Conservation (phyloP, 2,113 vertebrate genomes). For the Micromys minutus region DNA sequence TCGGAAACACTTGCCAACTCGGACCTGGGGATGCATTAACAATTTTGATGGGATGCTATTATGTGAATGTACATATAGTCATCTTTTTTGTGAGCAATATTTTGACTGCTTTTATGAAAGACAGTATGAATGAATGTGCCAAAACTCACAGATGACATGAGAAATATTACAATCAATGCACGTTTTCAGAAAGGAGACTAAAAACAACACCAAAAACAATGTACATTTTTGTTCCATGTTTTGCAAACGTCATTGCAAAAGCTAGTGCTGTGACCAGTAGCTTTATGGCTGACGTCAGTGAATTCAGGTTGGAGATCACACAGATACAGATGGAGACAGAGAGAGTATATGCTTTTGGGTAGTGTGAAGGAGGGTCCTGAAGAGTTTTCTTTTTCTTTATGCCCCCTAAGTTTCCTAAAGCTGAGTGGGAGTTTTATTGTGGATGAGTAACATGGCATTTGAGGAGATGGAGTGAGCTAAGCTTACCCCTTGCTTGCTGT, state of each 20-base stretch:
- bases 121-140: constrained; percentile 46
- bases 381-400: not conserved
- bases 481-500: not conserved
- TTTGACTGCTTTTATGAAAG: constrained; percentile 73
- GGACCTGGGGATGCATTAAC: not conserved
- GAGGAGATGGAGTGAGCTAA: not conserved
- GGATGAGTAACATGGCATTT: not conserved
- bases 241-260: not conserved
- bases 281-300: not conserved
- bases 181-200: constrained; percentile 49
- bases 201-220: not conserved
- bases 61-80: constrained; percentile 25
- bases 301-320: not conserved
- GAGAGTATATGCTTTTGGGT: not conserved
- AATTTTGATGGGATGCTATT: not conserved
- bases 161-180: constrained; percentile 34
- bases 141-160: constrained; percentile 52
- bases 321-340: not conserved
- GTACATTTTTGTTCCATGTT: not conserved
- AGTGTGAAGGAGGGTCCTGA: not conserved
- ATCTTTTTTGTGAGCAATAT: constrained; percentile 56
- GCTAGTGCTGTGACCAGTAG: not conserved
- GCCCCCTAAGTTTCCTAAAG: not conserved
- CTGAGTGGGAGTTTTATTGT: not conserved
- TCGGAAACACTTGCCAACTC: not conserved